Conservation (phyloP, 2,797 vertebrate species). For the Lepidocolaptes lacrymiger region DNA sequence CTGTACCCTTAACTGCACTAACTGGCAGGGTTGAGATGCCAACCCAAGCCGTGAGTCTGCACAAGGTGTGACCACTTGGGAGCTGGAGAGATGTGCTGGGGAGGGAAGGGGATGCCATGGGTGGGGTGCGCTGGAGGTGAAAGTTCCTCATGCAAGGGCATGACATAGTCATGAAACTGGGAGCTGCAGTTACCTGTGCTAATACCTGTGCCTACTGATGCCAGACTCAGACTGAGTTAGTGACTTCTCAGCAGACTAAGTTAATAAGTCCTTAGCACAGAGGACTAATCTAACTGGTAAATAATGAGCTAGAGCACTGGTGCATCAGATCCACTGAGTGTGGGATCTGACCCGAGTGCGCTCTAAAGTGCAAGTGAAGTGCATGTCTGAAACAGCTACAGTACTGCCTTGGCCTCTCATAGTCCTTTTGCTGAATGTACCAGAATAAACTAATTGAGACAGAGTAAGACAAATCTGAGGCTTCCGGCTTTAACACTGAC, state of each 20-base stretch:
- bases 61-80: neutral
- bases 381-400: neutral
- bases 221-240: neutral
- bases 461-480: neutral
- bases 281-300: neutral
- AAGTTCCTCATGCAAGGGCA: neutral
- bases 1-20: neutral
- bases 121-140: neutral
- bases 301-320: fast-evolving
- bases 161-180: neutral
- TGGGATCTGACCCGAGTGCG: neutral
- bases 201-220: neutral
- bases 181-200: neutral
- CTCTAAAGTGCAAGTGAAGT: neutral
- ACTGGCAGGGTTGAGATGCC: neutral
- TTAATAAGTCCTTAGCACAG: neutral
- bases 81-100: neutral
- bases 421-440: neutral
- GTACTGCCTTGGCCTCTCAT: neutral
- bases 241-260: neutral
- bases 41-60: neutral
- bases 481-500: neutral
- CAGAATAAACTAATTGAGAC: neutral
- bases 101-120: neutral
- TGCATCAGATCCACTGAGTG: neutral